phyloP scores from a whole-genome alignment of 2,888 invertebrate species.

The Eremobia ochroleuca region DNA sequence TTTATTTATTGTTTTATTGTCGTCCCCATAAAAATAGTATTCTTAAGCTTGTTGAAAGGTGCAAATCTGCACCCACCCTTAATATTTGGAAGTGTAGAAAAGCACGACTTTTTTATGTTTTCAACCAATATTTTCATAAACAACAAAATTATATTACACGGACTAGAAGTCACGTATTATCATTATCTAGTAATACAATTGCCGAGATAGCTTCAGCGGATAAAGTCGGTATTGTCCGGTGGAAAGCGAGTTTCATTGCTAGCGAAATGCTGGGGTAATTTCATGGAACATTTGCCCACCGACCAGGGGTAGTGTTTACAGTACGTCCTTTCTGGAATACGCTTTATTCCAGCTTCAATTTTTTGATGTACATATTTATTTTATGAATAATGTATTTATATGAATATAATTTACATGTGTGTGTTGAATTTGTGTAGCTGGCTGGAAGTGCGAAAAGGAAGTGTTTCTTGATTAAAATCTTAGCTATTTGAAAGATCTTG shows the following conservation, averaged over 20 bases:
- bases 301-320: constrained; percentile 83
- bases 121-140: constrained; percentile 39
- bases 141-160: constrained; percentile 41
- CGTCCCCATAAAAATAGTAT: neutral
- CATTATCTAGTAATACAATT: constrained; percentile 66
- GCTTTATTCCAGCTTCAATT: constrained; percentile 65
- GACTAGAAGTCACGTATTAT: constrained; percentile 55
- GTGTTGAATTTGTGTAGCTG: constrained; percentile 21
- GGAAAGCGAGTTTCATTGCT: constrained; percentile 69
- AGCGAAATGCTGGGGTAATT: constrained; percentile 85
- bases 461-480: constrained; percentile 20
- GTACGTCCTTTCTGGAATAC: constrained; percentile 64
- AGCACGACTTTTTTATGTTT: neutral
- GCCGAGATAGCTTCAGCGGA: constrained; percentile 70
- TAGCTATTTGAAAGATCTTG: neutral
- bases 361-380: constrained; percentile 70
- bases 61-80: neutral
- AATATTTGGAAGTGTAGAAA: neutral
- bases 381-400: constrained; percentile 68
- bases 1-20: neutral
- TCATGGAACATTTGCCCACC: constrained; percentile 85
- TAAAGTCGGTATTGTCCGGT: constrained; percentile 79
- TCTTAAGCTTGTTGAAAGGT: too few relatives aligned
- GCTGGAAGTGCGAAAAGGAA: neutral
- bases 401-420: constrained; percentile 62